Evolutionary conservation across 2,113 vertebrate genomes (phyloP), one percentile per base, ranked within the genome.

Genomic region (Istiophorus platypterus): DNA sequence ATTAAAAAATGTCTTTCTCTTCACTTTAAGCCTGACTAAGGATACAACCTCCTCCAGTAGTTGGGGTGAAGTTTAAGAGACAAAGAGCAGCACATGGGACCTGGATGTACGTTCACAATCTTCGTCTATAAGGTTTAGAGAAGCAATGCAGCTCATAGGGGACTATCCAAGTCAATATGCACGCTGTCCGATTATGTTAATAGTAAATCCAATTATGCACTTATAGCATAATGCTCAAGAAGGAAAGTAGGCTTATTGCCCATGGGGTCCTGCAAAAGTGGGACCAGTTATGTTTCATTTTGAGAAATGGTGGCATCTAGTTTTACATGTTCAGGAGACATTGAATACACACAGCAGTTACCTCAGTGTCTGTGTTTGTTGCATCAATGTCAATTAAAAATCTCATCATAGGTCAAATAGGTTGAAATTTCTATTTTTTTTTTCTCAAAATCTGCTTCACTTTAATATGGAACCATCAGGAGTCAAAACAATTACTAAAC

Each of bases 141-240:
- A 77, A 87, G 88, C 73, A 77, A 82, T 77, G 78, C 67, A 72
- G 82, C 78, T 86, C 91, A 87, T 45, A 1, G 7, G 90, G 92
- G 92, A 92, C 90, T 90, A 84, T 86, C 82, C 87, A 85, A 91
- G 90, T 91, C 91, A 91, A 93, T 88, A 91, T 71, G 91, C 91
- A 88, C 79, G 52, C 86, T 86, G 90, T 91, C 92, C 86, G 85
- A 95, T 95, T 95, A 95, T 93, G 92, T 93, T 91, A 90, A 93
- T 92, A 89, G 79, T 85, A 93, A 95, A 95, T 95, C 93, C 93
- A 94, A 94, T 95, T 94, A 95, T 88, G 87, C 91, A 92, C 91
- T 93, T 91, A 81, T 69, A 91, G 90, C 84, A 70, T 91, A 92
- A 92, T 90, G 87, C 91, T 88, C 86, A 78, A 88, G 85, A 93